Conservation (phyloP, 2,888 invertebrate genomes). For the Agriotes lineatus region DNA sequence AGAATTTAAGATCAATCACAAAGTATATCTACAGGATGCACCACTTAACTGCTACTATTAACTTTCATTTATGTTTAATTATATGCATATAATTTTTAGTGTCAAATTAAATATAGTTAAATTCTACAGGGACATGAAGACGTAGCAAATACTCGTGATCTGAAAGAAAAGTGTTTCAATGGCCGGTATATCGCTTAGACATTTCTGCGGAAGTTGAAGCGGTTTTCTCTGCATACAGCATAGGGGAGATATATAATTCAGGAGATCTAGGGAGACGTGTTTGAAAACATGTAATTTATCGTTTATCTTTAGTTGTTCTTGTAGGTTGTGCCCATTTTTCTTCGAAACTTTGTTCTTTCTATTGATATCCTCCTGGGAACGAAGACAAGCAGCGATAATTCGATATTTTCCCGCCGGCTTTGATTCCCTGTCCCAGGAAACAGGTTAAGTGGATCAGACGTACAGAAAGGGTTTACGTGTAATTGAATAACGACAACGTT, state of each 20-base stretch:
- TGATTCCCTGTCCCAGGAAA: conserved; percentile 48
- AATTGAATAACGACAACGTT: conserved; percentile 48
- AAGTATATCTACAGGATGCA: no score
- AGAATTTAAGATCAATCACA: no score
- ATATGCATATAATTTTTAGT: no score
- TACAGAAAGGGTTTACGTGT: conserved; percentile 48
- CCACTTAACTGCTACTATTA: no score
- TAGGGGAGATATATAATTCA: conserved; percentile 16
- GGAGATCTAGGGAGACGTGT: conserved; percentile 21
- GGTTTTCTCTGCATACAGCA: not conserved
- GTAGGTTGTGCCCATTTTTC: conserved; percentile 39
- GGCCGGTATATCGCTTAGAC: not conserved
- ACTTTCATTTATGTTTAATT: no score
- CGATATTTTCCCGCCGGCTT: conserved; percentile 52
- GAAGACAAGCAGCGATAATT: conserved; percentile 51
- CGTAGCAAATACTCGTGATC: no score
- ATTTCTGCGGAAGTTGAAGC: not conserved
- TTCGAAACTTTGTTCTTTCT: conserved; percentile 43
- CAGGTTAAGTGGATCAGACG: conserved; percentile 53
- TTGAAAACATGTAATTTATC: conserved; percentile 39
- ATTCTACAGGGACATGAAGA: no score
- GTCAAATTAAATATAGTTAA: no score
- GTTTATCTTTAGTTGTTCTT: conserved; percentile 39
- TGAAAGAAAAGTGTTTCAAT: no score
- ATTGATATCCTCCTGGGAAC: conserved; percentile 42